phyloP scores from a whole-genome alignment of 2,797 vertebrate species.

The Bucorvus abyssinicus region DNA sequence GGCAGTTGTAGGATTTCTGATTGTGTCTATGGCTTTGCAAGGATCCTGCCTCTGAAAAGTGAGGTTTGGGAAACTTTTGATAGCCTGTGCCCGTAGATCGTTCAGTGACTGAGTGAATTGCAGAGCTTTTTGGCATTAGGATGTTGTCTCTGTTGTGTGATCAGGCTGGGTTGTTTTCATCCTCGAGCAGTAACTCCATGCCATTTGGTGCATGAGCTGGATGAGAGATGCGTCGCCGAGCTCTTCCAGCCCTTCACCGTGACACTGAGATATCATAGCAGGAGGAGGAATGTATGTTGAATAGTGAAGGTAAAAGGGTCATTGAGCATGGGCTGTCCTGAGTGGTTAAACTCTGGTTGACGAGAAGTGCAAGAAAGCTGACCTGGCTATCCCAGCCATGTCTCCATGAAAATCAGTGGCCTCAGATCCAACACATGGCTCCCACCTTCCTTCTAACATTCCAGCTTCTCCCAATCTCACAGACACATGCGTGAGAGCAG shows the following conservation, averaged over 20 bases:
- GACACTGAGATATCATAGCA: background rate
- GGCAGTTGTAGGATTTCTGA: background rate
- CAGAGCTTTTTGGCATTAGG: background rate
- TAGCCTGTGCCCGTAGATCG: background rate
- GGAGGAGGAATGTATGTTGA: background rate
- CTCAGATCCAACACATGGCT: background rate
- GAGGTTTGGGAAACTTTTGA: background rate
- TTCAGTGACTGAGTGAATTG: background rate
- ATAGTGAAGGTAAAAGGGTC: background rate
- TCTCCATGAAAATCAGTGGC: background rate
- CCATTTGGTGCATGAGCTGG: background rate
- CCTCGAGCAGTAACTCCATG: rapidly evolving
- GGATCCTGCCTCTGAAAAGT: background rate
- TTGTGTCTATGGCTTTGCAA: background rate
- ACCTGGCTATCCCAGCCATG: background rate
- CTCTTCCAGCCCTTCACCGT: background rate
- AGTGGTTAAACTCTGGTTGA: background rate
- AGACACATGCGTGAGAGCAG: background rate
- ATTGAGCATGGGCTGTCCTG: background rate
- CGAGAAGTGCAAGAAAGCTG: background rate
- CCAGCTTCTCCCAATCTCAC: background rate
- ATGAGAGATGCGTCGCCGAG: rapidly evolving
- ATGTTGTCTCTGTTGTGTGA: background rate
- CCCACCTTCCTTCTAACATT: background rate
- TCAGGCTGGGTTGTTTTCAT: background rate